These are phyloP conservation scores for Entomobrya proxima DNA, from an alignment of 2,888 invertebrate species.

Conservation along the genomic window DNA sequence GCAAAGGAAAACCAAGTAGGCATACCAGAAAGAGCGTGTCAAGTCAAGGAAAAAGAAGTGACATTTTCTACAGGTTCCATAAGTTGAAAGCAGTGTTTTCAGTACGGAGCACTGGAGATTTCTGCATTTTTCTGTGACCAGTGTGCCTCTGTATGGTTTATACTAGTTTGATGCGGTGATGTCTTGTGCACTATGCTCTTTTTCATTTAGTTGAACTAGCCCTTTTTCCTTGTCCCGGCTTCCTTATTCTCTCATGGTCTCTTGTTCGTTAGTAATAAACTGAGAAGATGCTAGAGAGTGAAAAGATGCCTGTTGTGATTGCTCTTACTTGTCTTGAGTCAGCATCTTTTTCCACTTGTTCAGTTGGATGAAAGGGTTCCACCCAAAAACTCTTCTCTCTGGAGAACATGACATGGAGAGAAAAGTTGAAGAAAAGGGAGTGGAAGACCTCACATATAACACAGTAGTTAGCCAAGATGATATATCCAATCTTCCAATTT, in stretches of 20 bases:
- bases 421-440: background rate
- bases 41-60: background rate
- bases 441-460: too few species aligned
- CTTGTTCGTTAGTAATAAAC: background rate
- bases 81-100: conserved; percentile 38
- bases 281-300: background rate
- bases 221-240: background rate
- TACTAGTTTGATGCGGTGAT: background rate
- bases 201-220: background rate
- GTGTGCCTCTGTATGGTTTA: too few species aligned
- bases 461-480: too few species aligned
- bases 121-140: too few species aligned
- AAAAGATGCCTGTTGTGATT: background rate
- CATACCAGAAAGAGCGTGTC: background rate
- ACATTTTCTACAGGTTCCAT: conserved; percentile 16
- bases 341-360: conserved; percentile 46
- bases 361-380: conserved; percentile 35
- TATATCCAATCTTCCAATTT: too few species aligned
- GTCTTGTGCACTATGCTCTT: background rate
- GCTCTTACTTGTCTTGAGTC: conserved; percentile 35
- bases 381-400: conserved; percentile 1
- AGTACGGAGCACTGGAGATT: conserved; percentile 43
- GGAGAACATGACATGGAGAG: conserved; percentile 28
- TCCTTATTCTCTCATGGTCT: background rate
- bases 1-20: background rate